Evolutionary conservation across 2,113 vertebrate species (phyloP).

Genomic region (Arizona elegans): DNA sequence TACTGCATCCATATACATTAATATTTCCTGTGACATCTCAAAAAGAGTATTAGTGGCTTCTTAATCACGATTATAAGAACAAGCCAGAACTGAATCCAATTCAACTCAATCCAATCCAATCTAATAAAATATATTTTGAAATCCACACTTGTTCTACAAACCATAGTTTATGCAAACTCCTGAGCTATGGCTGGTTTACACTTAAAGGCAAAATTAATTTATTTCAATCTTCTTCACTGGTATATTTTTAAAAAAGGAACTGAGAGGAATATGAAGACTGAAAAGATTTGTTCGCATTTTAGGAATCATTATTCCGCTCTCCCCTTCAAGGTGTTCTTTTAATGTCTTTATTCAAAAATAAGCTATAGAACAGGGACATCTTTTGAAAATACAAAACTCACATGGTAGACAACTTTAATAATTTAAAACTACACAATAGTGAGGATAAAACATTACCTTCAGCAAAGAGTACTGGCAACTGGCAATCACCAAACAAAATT

Average conservation of each 20-base stretch:
- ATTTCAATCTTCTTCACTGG: background rate
- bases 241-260: background rate
- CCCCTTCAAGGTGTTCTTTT: background rate
- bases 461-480: slow-evolving; percentile 97
- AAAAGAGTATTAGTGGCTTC: background rate
- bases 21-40: background rate
- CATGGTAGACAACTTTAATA: background rate
- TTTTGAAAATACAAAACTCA: background rate
- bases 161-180: background rate
- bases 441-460: slow-evolving; percentile 76
- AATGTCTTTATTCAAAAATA: background rate
- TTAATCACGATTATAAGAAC: background rate
- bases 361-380: background rate
- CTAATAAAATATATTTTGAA: background rate
- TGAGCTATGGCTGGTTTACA: background rate
- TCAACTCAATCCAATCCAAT: background rate
- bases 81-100: background rate
- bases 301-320: background rate
- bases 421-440: background rate
- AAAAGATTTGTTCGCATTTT: background rate
- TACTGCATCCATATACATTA: background rate
- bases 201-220: background rate
- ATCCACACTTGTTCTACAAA: background rate
- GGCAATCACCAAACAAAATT: slow-evolving; percentile 98
- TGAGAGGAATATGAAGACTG: background rate